A percentile compares a stretch with the other conserved stretches of the same genome.
These are phyloP conservation scores for Lophotriccus pileatus DNA, from an alignment of 2,797 vertebrate species.

Conservation along the genomic window DNA sequence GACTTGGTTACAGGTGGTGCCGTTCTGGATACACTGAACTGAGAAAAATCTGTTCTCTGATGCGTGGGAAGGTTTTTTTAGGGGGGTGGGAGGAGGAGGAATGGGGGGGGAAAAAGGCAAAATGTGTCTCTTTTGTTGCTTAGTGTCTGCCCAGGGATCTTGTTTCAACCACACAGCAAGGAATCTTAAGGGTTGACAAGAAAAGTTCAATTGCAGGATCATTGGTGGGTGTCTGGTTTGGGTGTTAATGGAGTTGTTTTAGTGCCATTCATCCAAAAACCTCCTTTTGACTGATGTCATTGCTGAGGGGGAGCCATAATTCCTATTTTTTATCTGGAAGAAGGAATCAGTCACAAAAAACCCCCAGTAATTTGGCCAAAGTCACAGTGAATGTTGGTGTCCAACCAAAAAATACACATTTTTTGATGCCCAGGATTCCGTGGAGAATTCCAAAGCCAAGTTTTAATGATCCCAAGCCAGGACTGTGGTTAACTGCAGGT, in stretches of 20 bases:
- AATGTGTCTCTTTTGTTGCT: neutral
- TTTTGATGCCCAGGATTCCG: neutral
- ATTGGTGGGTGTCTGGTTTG: neutral
- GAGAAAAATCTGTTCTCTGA: slow-evolving; percentile 21
- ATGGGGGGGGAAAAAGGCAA: neutral
- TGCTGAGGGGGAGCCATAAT: neutral
- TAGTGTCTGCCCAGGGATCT: neutral
- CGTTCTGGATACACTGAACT: neutral
- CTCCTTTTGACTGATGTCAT: neutral
- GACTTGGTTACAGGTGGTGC: neutral
- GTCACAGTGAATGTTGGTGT: neutral
- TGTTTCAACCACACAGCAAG: neutral
- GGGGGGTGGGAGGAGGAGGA: neutral
- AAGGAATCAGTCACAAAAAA: neutral
- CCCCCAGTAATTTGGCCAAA: neutral
- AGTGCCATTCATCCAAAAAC: neutral
- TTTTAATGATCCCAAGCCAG: neutral
- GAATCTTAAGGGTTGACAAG: neutral
- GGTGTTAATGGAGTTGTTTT: neutral
- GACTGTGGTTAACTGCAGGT: neutral
- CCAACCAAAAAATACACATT: neutral
- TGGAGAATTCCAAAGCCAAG: neutral
- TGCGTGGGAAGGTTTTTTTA: neutral
- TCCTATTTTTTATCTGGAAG: neutral
- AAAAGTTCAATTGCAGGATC: neutral